Base-by-base conservation (phyloP, 2,888 invertebrate species). In the Drosophila eohydei region DNA sequence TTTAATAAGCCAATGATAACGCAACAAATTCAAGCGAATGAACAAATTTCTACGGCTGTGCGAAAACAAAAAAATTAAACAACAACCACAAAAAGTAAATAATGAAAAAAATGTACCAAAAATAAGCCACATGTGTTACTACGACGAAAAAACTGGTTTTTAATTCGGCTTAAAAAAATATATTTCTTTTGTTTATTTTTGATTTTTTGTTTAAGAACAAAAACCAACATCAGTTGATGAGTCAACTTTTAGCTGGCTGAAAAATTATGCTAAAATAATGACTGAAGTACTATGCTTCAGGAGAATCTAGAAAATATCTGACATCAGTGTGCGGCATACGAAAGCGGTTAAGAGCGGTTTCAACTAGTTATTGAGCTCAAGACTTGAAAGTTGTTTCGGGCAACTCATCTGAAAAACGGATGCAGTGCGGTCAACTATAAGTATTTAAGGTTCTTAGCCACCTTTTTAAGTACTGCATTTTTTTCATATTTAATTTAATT, bases 141-240 rank as follows among this genome's bases (percentile, higher is more conserved):
- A 16, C n/a, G 38, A 16, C 40, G 16, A 61, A 16, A 48, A 69
- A 67, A 70, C 69, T 21, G 69, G 69, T 70, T 70, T 68, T 48
- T 9, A 32, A 44, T 51, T 55, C 38, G 16, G 43, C 26, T 38
- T 40, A 26, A 52, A 51, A 58, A 48, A 6, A 3, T 5, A n/a
- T 48, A 16, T 32, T 11, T 48, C 48, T 51, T 51, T 51, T 16
- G 34, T 34, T 21, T 44, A 21, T 38, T 46, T 51, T 36, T 40
- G 2, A 4, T 14, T 50, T 28, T 46, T 26, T 44, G 26, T 48
- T 26, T 21, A 54, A 36, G 30, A 59, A 40, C 50, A 44, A 40
- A 63, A 51, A 16, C 21, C 36, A 60, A 59, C 50, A 38, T 59
- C 68, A n/a, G 44, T 14, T 21, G 57, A 74, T 82, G 85, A 82